These are phyloP conservation scores for Aspidapion aeneum DNA, from an alignment of 2,888 invertebrate genomes.

Conservation along the genomic window DNA sequence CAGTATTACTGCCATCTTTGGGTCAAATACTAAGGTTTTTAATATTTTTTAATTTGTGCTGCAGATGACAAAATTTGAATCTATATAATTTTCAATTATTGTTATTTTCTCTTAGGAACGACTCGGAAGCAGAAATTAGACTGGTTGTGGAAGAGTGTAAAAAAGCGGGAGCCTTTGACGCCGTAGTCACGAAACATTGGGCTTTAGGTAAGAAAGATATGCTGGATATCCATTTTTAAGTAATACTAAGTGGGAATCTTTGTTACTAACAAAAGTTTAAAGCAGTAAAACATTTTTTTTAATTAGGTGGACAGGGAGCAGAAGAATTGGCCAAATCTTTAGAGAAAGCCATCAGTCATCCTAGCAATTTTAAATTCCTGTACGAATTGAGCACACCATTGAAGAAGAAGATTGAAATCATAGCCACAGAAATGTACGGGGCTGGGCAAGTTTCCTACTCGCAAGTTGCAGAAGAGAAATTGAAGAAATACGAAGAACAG, in stretches of 20 bases:
- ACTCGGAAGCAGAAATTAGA: constrained; percentile 79
- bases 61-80: too few species aligned
- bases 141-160: constrained; percentile 69
- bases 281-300: not conserved
- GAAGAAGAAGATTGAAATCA: constrained; percentile 80
- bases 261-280: too few species aligned
- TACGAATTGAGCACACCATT: constrained; percentile 70
- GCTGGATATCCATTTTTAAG: not conserved
- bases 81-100: too few species aligned
- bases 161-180: constrained; percentile 80
- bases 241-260: too few species aligned
- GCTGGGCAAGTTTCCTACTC: constrained; percentile 82
- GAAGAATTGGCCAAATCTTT: constrained; percentile 83
- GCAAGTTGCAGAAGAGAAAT: constrained; percentile 65
- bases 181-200: constrained; percentile 89
- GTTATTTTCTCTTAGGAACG: constrained; percentile 66
- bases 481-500: constrained; percentile 69
- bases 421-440: constrained; percentile 94
- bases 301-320: constrained; percentile 81
- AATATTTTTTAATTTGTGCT: too few species aligned
- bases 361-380: constrained; percentile 62
- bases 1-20: too few species aligned
- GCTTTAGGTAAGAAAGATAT: constrained; percentile 45
- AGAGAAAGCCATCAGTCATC: constrained; percentile 66
- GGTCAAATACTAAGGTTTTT: too few species aligned